Evolutionary conservation across 35 echinoderm and acorn worm genomes (phyloP), one percentile per base, ranked within the genome.

Genomic region (Holothuria glaberrima): DNA sequence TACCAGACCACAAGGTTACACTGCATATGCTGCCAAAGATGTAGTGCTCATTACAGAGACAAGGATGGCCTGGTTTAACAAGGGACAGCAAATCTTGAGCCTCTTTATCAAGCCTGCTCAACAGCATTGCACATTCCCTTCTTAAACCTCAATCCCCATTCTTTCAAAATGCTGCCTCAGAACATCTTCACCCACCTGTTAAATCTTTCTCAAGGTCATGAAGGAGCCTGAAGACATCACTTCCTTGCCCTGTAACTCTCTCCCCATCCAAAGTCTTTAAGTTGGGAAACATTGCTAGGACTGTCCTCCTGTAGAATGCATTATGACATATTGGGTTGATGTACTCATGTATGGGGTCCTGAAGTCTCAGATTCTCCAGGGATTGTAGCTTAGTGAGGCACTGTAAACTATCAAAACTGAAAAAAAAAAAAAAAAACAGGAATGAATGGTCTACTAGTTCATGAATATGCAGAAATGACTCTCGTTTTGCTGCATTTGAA

Each of bases 211-310:
- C 91, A 38, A 97, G 76, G 60, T 93, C 72, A 18, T 71, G 22
- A n/a, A 90, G 86, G 14, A 93, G 31, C 9, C 74, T 58, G 54
- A 88, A 91, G 24, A 97, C 48, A 27, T 97, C 94, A 64, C 94
- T 93, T 18, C 94, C 94, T 31, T 58, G 87, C 12, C 94, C 94
- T 12, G 64, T 80, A 35, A 97, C 24, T 58, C 91, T 90, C 85
- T 97, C 94, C 30, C 94, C 94, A 88, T 97, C 94, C 29, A 97
- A 54, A 19, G 34, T 73, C 25, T 88, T 93, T 41, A 97, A 74
- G 58, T 87, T 90, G 5, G 90, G 80, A 38, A 97, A 90, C 46
- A 93, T 90, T 4, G 82, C 64, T 62, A 88, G 44, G 22, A 97
- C 57, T 7, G 68, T 91, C 10, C 56, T 56, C 38, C 70, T 90